Conservation (phyloP, 2,797 vertebrate genomes). For the Falco novaeseelandiae region DNA sequence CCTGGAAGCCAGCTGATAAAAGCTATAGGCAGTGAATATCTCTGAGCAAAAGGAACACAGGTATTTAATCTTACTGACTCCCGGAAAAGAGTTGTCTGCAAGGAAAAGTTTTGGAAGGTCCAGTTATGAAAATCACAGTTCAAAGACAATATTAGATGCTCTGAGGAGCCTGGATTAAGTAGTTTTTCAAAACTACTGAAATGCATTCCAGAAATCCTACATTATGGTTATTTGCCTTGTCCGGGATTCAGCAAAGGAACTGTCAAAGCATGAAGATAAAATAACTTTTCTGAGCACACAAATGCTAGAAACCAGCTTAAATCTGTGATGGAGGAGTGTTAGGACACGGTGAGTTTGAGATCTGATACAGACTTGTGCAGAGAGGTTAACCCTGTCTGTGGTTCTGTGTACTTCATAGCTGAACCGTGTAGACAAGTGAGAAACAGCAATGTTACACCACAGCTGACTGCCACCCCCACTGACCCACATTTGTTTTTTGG, state of each 20-base stretch:
- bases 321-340: not conserved
- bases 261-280: not conserved
- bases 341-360: not conserved
- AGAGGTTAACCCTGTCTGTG: not conserved
- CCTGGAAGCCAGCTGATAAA: slow-evolving; percentile 1
- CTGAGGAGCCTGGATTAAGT: not conserved
- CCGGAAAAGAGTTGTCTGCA: not conserved
- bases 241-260: not conserved
- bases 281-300: not conserved
- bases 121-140: not conserved
- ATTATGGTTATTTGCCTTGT: not conserved
- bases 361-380: not conserved
- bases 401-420: not conserved
- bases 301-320: not conserved
- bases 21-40: not conserved
- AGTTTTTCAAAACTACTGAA: not conserved
- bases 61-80: not conserved
- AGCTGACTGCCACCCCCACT: not conserved
- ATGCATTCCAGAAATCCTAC: not conserved
- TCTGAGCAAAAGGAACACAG: not conserved
- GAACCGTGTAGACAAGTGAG: not conserved
- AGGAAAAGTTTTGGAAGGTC: not conserved
- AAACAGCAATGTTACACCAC: not conserved
- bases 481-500: slow-evolving; percentile 3
- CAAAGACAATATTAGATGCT: not conserved